Base-by-base conservation (phyloP, 2,888 invertebrate genomes). In the Dendrolimus pini region DNA sequence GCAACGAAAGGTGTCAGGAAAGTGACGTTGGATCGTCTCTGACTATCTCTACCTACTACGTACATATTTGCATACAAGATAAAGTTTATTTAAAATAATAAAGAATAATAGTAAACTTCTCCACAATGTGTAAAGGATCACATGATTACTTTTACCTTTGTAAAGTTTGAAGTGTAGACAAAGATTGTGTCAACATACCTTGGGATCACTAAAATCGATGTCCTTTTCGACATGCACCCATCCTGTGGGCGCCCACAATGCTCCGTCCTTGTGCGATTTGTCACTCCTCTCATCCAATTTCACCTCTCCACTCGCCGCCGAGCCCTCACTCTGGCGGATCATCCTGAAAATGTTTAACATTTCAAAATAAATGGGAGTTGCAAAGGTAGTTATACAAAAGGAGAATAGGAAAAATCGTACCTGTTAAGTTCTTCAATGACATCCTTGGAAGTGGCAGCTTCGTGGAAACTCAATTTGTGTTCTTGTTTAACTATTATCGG, bases 181-280 rank as follows among this genome's bases (percentile, higher is more conserved):
- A 30, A 30, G 30, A 30, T 30, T 30, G 30, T 30, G 30, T 6
- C 30, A 30, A 30, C 30, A 66, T 82, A 95, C 95, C 93, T 95
- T 95, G 10, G 95, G 95, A 83, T 95, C 95, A 67, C 93, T 94
- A 72, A 95, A 93, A 84, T 95, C 95, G 62, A 95, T 94, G 72
- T 95, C 94, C 63, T 93, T 92, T 73, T 95, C 95, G 53, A 96
- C 94, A 74, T 95, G 95, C 61, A 95, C 93, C 95, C 95, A 96
- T 53, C 95, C 95, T 0, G 95, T 95, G 41, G 94, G 93, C 60
- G 93, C 93, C 86, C 94, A 93, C 64, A 94, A 91, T 47, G 94
- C 94, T 60, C 90, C 89, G 80, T 95, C 94, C 61, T 93, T 86
- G n/a, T 84, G 82, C 52, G 69, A 63, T 57, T 70, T 74, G 18